Conservation (phyloP, 1,140 invertebrate genomes). For the Drosophila nannoptera region DNA sequence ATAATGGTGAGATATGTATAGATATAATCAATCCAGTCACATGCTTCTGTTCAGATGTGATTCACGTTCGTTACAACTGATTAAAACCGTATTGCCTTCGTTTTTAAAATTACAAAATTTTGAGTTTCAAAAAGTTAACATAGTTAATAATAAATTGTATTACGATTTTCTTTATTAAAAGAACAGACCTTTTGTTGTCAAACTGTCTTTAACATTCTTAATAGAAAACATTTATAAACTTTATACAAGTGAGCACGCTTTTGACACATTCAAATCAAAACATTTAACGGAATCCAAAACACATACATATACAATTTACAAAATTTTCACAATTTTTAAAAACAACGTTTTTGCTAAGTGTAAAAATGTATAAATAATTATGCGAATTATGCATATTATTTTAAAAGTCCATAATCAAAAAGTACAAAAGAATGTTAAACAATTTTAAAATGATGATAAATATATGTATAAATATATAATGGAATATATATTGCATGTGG, state of each 20-base stretch:
- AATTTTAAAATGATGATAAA: slow-evolving; percentile 33
- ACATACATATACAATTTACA: slow-evolving; percentile 25
- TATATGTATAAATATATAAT: slow-evolving; percentile 20
- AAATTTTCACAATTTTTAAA: slow-evolving; percentile 31
- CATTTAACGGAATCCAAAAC: slow-evolving; percentile 23
- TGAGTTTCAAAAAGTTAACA: neutral
- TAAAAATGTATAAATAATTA: slow-evolving; percentile 37
- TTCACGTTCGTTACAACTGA: slow-evolving; percentile 32
- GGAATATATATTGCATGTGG: slow-evolving; percentile 33
- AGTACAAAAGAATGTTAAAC: slow-evolving; percentile 47
- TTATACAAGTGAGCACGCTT: slow-evolving; percentile 58
- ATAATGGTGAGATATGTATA: neutral
- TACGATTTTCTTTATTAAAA: slow-evolving; percentile 64
- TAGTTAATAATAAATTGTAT: slow-evolving; percentile 55
- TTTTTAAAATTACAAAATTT: neutral
- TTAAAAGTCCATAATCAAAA: slow-evolving; percentile 33
- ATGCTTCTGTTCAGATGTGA: slow-evolving; percentile 33
- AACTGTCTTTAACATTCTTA: slow-evolving; percentile 52
- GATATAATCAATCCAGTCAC: slow-evolving; percentile 1
- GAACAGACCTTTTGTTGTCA: slow-evolving; percentile 61
- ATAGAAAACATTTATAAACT: slow-evolving; percentile 64
- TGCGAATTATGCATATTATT: slow-evolving; percentile 31
- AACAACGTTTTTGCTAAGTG: slow-evolving; percentile 13
- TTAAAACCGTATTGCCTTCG: slow-evolving; percentile 1
- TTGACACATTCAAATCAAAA: slow-evolving; percentile 32